Conservation (phyloP, 2,797 vertebrate species). For the Myotis findleyi region DNA sequence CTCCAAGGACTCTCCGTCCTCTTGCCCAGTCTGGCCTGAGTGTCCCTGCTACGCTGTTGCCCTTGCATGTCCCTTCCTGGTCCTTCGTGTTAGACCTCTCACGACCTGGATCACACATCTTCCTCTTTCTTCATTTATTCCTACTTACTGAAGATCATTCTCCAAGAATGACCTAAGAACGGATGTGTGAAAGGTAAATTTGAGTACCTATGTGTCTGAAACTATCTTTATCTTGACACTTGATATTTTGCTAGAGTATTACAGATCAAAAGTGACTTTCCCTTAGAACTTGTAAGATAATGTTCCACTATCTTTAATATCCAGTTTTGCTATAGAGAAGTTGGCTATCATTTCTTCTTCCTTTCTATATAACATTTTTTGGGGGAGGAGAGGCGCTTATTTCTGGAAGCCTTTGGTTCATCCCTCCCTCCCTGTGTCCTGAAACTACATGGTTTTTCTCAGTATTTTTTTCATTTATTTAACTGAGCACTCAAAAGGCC, state of each 20-base stretch:
- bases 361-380: background rate
- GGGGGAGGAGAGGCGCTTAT: background rate
- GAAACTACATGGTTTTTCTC: background rate
- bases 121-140: background rate
- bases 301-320: background rate
- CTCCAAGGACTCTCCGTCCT: background rate
- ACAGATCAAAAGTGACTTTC: background rate
- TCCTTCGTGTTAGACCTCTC: background rate
- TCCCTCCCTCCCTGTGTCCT: background rate
- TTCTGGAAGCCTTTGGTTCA: background rate
- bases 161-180: background rate
- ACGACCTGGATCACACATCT: background rate
- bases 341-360: background rate
- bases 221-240: constrained; percentile 27
- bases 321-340: background rate
- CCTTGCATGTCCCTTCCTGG: background rate
- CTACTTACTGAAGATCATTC: background rate
- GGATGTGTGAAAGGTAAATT: background rate
- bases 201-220: background rate
- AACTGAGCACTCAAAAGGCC: background rate
- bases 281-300: background rate
- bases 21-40: background rate
- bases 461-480: background rate
- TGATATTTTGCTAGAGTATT: constrained; percentile 7
- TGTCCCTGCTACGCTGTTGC: background rate